Evolutionary conservation across 2,113 vertebrate species (phyloP).

Genomic region (Oreamnos americanus): DNA sequence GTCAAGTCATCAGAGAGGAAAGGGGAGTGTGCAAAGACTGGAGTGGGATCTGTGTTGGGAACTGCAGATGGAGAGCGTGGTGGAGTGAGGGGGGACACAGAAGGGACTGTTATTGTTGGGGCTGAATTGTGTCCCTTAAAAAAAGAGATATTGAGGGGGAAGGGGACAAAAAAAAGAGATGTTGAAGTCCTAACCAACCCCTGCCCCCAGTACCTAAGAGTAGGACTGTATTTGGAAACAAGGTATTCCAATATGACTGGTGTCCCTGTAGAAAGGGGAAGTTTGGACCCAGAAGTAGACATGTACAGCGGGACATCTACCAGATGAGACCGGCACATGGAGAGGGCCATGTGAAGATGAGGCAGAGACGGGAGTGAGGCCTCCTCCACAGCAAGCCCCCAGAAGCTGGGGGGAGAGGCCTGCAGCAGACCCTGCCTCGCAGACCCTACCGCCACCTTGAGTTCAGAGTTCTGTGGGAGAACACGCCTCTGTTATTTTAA

Average conservation of each 20-base stretch:
- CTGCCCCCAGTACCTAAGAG: neutral
- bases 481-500: neutral
- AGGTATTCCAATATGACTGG: neutral
- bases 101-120: neutral
- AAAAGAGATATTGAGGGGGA: neutral
- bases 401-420: neutral
- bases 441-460: neutral
- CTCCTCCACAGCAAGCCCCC: no score
- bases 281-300: neutral
- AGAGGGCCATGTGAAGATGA: neutral
- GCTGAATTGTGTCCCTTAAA: neutral
- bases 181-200: neutral
- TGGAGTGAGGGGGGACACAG: accelerated
- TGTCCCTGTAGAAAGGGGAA: neutral
- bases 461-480: neutral
- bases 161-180: neutral
- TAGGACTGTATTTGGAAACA: neutral
- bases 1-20: neutral
- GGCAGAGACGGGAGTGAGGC: neutral
- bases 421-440: neutral
- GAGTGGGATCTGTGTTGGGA: accelerated
- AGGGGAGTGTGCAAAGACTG: no score
- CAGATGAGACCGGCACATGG: neutral
- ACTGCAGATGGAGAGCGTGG: neutral
- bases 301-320: neutral